Evolutionary conservation across 2,888 invertebrate species (phyloP).

Genomic region (Drosophila yooni): DNA sequence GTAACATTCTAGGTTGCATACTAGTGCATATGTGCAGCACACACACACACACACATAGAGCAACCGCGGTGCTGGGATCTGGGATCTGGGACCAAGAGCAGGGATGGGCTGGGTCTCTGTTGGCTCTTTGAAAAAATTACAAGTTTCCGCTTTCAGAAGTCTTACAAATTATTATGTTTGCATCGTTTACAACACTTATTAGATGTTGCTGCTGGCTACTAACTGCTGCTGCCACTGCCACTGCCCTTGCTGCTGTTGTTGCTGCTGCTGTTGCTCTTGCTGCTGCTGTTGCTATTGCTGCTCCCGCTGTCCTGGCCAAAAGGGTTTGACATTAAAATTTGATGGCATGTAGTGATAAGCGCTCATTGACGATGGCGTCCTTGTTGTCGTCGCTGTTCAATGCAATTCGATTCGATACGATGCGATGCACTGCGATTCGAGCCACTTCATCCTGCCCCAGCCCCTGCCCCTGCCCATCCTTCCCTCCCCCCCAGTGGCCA

Average conservation of each 20-base stretch:
- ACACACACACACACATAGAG: conserved; percentile 11
- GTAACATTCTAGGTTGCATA: conserved; percentile 72
- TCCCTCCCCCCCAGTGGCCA: conserved; percentile 50
- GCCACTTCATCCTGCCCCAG: conserved; percentile 24
- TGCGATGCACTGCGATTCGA: conserved; percentile 14
- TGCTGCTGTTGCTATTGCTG: conserved; percentile 7
- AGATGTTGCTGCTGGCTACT: conserved; percentile 51
- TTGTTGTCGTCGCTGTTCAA: conserved; percentile 47
- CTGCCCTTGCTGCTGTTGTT: conserved; percentile 10
- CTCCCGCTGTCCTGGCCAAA: conserved; percentile 49
- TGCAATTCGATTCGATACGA: conserved; percentile 40
- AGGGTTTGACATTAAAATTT: conserved; percentile 80
- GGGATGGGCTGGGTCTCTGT: conserved; percentile 30
- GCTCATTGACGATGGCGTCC: conserved; percentile 64
- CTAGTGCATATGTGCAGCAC: conserved; percentile 53
- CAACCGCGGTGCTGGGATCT: background rate
- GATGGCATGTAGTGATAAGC: conserved; percentile 80
- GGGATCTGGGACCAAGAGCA: background rate
- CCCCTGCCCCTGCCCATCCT: conserved; percentile 41
- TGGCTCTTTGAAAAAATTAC: conserved; percentile 76
- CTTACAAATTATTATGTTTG: conserved; percentile 80
- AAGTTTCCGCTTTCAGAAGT: conserved; percentile 82
- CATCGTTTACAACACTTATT: conserved; percentile 80
- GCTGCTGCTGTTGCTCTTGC: conserved; percentile 15
- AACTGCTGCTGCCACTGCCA: conserved; percentile 7